phyloP scores from a whole-genome alignment of 2,113 vertebrate genomes.

The Ailuropoda melanoleuca region DNA sequence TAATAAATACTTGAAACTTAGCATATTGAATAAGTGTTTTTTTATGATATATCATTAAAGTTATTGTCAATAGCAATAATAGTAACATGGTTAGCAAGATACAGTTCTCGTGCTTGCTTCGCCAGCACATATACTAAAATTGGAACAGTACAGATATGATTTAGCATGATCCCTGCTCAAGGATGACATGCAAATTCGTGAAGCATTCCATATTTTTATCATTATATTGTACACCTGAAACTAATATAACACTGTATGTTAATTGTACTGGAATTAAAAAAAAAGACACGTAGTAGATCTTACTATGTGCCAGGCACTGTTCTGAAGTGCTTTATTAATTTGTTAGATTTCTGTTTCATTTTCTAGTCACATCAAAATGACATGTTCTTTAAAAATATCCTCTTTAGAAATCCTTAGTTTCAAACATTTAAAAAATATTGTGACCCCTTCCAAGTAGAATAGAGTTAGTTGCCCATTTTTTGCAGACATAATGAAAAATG shows the following conservation, averaged over 20 bases:
- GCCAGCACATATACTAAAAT: not conserved
- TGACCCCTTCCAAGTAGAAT: not conserved
- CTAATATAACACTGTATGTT: not conserved
- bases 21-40: not conserved
- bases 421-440: not conserved
- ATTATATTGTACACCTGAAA: not conserved
- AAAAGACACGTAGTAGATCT: not conserved
- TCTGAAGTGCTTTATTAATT: not conserved
- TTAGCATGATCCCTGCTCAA: not conserved
- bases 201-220: not conserved
- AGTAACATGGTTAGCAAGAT: not conserved
- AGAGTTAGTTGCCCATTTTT: not conserved
- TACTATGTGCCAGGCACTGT: not conserved
- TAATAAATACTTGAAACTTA: not conserved
- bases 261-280: not conserved
- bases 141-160: not conserved
- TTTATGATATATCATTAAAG: not conserved
- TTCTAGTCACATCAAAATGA: conserved; percentile 6
- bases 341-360: conserved; percentile 1
- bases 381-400: conserved; percentile 1
- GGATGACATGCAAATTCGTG: not conserved
- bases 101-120: not conserved
- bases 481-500: not conserved
- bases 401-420: not conserved
- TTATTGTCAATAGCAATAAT: not conserved